A percentile compares a stretch with the other conserved stretches of the same genome.
Conservation (phyloP, 2,888 invertebrate species). For the Eilema sororculum region DNA sequence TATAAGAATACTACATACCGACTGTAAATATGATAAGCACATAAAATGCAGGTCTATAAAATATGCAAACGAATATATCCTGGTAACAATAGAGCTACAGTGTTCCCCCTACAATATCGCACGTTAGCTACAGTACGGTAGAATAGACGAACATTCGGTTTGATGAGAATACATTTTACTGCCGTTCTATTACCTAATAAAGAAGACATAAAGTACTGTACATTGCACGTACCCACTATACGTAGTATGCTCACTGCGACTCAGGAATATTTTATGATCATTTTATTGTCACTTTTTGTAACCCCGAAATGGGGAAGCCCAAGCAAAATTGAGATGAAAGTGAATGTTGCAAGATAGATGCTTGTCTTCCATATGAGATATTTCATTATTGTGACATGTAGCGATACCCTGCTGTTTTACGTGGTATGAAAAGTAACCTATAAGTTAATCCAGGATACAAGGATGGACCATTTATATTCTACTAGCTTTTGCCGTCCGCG, state of each 20-base stretch:
- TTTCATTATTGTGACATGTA: neutral
- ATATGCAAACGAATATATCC: too few species aligned
- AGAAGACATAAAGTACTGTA: constrained; percentile 70
- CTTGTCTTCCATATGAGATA: neutral
- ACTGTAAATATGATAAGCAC: too few species aligned
- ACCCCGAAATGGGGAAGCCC: constrained; percentile 24
- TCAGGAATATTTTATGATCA: constrained; percentile 60
- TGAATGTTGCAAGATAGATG: constrained; percentile 11
- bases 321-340: constrained; percentile 23
- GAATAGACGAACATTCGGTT: constrained; percentile 56
- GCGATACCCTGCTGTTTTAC: neutral
- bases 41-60: neutral
- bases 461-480: neutral
- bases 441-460: too few species aligned
- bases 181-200: constrained; percentile 71
- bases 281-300: constrained; percentile 53
- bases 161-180: constrained; percentile 74
- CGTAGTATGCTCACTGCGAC: constrained; percentile 43
- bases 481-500: too few species aligned
- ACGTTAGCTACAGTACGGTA: constrained; percentile 39
- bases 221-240: constrained; percentile 39
- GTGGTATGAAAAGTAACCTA: neutral
- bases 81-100: constrained; percentile 7
- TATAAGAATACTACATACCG: neutral
- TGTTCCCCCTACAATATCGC: constrained; percentile 26